Conservation (phyloP, 2,797 vertebrate genomes). For the Chelidonichthys spinosus region DNA sequence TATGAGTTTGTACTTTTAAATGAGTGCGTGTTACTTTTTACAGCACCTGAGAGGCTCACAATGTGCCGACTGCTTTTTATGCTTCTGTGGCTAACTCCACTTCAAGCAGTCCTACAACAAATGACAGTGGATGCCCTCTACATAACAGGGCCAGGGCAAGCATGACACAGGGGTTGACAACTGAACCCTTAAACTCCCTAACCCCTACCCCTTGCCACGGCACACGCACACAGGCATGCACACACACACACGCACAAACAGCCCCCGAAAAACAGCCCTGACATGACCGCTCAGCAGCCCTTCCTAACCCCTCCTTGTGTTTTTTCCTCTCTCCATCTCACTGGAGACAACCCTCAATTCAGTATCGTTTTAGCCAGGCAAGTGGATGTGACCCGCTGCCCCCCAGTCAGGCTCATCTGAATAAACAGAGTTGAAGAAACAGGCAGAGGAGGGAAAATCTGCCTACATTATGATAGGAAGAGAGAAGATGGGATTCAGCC, state of each 20-base stretch:
- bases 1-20: slow-evolving; percentile 55
- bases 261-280: slow-evolving; percentile 77
- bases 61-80: slow-evolving; percentile 62
- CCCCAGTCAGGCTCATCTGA: slow-evolving; percentile 85
- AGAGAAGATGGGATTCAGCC: slow-evolving; percentile 77
- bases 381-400: slow-evolving; percentile 84
- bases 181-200: slow-evolving; percentile 81
- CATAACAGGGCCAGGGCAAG: slow-evolving; percentile 83
- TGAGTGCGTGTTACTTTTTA: slow-evolving; percentile 18
- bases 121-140: slow-evolving; percentile 84
- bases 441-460: slow-evolving; percentile 79
- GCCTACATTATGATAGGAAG: slow-evolving; percentile 86
- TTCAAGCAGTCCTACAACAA: slow-evolving; percentile 82
- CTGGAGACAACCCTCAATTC: slow-evolving; percentile 81
- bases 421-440: slow-evolving; percentile 85
- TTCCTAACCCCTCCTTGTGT: slow-evolving; percentile 70
- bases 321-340: slow-evolving; percentile 72
- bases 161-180: slow-evolving; percentile 85
- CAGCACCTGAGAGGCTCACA: slow-evolving; percentile 57
- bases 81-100: slow-evolving; percentile 72
- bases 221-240: slow-evolving; percentile 50
- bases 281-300: slow-evolving; percentile 81
- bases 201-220: slow-evolving; percentile 60
- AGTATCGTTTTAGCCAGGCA: slow-evolving; percentile 80
- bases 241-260: slow-evolving; percentile 44